A percentile compares a stretch with the other conserved stretches of the same genome.
These are phyloP conservation scores for Eupithecia subumbrata DNA, from an alignment of 2,888 invertebrate genomes.

Conservation along the genomic window DNA sequence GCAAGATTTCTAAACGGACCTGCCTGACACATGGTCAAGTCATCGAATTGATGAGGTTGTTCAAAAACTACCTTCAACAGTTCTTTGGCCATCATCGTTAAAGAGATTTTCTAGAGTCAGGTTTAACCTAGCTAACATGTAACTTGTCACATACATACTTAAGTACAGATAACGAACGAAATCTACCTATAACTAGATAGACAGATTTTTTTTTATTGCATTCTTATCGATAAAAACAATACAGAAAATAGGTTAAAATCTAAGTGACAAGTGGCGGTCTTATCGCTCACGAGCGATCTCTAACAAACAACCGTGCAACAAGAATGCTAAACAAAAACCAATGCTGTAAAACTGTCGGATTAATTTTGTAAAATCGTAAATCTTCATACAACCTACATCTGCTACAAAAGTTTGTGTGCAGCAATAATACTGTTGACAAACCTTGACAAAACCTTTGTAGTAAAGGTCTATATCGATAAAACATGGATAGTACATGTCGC, in stretches of 20 bases:
- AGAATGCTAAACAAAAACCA: not conserved
- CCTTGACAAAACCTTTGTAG: not conserved
- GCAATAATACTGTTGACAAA: not conserved
- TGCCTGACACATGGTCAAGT: not conserved
- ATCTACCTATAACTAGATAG: too few relatives aligned
- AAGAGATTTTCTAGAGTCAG: not conserved
- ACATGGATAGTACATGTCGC: not conserved
- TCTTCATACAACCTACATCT: not conserved
- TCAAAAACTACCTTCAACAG: not conserved
- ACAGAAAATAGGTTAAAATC: too few relatives aligned
- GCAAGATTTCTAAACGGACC: slow-evolving; percentile 2
- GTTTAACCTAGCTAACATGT: not conserved
- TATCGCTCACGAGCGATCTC: too few relatives aligned
- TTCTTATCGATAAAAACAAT: too few relatives aligned
- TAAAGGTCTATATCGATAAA: not conserved
- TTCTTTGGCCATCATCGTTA: not conserved
- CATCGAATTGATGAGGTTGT: not conserved
- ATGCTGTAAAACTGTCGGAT: not conserved
- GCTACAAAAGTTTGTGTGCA: not conserved
- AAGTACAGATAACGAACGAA: not conserved
- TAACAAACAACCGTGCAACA: too few relatives aligned
- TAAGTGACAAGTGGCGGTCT: too few relatives aligned
- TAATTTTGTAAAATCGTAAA: not conserved
- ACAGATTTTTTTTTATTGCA: too few relatives aligned
- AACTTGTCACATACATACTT: not conserved